Evolutionary conservation across 2,797 vertebrate genomes (phyloP).

Genomic region (Sebastes aleutianus): DNA sequence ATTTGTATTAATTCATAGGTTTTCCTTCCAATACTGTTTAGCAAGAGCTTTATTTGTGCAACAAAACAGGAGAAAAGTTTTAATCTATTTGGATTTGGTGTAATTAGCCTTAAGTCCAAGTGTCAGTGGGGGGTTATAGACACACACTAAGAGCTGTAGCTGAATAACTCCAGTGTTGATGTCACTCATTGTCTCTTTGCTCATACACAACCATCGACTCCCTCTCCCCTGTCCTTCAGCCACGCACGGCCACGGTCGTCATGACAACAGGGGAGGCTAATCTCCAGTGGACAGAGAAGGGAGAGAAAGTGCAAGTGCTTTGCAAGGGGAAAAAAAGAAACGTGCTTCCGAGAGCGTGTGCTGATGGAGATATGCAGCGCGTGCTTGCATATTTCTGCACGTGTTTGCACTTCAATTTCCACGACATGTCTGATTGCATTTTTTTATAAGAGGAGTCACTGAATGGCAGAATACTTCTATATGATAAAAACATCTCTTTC

Average conservation of each 20-base stretch:
- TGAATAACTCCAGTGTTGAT: background rate
- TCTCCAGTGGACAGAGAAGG: constrained; percentile 65
- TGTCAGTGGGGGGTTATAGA: background rate
- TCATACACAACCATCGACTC: constrained; percentile 22
- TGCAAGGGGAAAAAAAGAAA: constrained; percentile 5
- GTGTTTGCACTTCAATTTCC: background rate
- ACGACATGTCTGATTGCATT: background rate
- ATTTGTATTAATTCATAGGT: background rate
- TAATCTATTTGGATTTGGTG: background rate
- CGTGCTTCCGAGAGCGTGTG: constrained; percentile 23
- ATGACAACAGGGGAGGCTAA: constrained; percentile 76
- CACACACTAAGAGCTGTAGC: background rate
- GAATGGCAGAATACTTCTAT: background rate
- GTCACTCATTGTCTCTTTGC: background rate
- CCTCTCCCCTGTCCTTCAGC: constrained; percentile 53
- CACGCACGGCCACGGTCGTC: constrained; percentile 59
- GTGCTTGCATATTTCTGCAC: constrained; percentile 15
- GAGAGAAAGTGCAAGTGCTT: constrained; percentile 28
- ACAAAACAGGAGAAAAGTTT: background rate
- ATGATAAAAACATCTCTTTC: background rate
- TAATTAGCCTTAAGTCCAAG: background rate
- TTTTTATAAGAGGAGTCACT: background rate
- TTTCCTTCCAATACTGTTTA: background rate
- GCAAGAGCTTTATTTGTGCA: background rate
- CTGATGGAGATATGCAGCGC: constrained; percentile 26